phyloP scores from a whole-genome alignment of 2,113 vertebrate genomes.

The Agelaius phoeniceus region DNA sequence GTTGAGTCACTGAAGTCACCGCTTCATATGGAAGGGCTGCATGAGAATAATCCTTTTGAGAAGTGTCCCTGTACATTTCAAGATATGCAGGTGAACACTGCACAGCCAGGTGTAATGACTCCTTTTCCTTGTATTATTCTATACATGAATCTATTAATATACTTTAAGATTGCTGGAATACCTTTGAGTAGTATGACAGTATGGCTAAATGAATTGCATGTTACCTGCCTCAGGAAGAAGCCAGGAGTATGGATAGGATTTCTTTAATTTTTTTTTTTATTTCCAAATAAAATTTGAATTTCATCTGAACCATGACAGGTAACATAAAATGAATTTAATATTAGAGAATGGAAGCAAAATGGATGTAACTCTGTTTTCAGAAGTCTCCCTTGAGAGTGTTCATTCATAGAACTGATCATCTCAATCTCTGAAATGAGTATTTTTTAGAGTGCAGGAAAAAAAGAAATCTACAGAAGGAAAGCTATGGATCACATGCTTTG shows the following conservation, averaged over 20 bases:
- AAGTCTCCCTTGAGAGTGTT: neutral
- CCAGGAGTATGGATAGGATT: neutral
- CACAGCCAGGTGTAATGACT: neutral
- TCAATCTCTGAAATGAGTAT: neutral
- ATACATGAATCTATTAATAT: neutral
- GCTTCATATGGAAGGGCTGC: neutral
- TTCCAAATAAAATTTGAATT: neutral
- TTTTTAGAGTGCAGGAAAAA: neutral
- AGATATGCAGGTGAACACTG: neutral
- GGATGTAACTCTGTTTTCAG: rapidly evolving
- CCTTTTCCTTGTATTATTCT: neutral
- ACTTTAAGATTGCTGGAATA: neutral
- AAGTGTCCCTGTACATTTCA: neutral
- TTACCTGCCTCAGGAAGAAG: neutral
- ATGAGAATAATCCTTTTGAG: neutral
- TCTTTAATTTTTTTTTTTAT: neutral
- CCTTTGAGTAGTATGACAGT: neutral
- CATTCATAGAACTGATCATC: neutral
- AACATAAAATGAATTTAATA: neutral
- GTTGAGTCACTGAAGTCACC: neutral
- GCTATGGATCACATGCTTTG: neutral
- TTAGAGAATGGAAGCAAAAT: neutral
- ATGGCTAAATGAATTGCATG: neutral
- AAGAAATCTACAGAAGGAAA: neutral
- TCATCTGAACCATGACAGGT: neutral